These are phyloP conservation scores for Conopomorpha cramerella DNA, from an alignment of 1,140 invertebrate genomes.

Conservation along the genomic window DNA sequence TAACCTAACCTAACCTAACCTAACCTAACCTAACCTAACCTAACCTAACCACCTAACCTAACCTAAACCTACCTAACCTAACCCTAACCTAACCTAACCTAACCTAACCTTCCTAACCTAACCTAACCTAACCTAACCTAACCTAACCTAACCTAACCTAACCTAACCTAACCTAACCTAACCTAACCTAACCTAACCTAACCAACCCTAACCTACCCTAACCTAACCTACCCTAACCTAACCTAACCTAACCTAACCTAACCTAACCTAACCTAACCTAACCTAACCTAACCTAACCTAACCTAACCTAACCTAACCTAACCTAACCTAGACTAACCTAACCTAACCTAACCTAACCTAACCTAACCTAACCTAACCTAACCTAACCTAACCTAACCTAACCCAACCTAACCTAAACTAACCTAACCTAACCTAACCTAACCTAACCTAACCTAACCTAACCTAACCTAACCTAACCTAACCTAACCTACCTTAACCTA, in stretches of 20 bases:
- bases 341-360: conserved; percentile 18
- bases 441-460: no score
- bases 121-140: conserved; percentile 13
- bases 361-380: conserved; percentile 19
- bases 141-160: conserved; percentile 10
- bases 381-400: conserved; percentile 13
- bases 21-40: no score
- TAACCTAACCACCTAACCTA: no score
- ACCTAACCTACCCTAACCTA: no score
- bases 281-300: conserved; percentile 16
- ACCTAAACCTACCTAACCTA: conserved; percentile 6
- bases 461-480: conserved; percentile 1
- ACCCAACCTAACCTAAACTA: no score
- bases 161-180: conserved; percentile 15
- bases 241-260: conserved; percentile 15
- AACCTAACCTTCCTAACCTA: no score
- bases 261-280: conserved; percentile 16
- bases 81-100: no score
- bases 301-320: conserved; percentile 20
- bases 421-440: no score
- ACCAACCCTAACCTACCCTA: no score
- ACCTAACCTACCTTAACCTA: conserved; percentile 2
- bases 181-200: no score
- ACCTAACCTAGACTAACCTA: no score
- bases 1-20: no score